Evolutionary conservation across 2,113 vertebrate species (phyloP).

Genomic region (Colistium nudipinnis): DNA sequence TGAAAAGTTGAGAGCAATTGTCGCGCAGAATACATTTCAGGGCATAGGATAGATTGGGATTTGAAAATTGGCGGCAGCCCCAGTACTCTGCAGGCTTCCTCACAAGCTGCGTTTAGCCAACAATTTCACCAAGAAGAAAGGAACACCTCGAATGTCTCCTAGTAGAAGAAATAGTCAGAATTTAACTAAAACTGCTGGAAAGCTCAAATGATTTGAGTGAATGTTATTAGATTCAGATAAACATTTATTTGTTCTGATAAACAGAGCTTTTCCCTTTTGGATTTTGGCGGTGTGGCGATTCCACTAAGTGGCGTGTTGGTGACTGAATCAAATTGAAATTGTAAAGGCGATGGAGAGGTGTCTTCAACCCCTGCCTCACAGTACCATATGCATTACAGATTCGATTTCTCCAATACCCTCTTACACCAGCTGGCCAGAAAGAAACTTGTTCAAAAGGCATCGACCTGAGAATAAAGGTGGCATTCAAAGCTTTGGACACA

Average conservation of each 20-base stretch:
- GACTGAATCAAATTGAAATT: not conserved
- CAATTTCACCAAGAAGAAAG: too few species aligned
- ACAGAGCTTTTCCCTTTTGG: too few species aligned
- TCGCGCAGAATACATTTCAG: not conserved
- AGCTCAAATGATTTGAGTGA: too few species aligned
- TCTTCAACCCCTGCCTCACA: not conserved
- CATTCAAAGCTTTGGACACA: slow-evolving; percentile 40
- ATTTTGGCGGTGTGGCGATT: not conserved
- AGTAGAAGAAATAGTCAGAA: too few species aligned
- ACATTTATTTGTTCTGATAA: too few species aligned
- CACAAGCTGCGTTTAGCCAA: not conserved
- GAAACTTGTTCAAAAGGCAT: slow-evolving; percentile 7
- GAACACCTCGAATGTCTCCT: too few species aligned
- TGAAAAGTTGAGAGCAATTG: slow-evolving; percentile 2
- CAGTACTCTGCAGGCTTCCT: not conserved
- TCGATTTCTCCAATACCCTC: slow-evolving; percentile 8
- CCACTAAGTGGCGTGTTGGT: not conserved
- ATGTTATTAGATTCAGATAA: too few species aligned
- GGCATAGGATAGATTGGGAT: not conserved
- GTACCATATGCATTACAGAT: too few species aligned
- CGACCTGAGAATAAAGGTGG: slow-evolving; percentile 37
- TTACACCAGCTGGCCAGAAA: not conserved
- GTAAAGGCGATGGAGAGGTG: not conserved
- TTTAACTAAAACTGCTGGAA: too few species aligned
- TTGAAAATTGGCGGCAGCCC: not conserved